Evolutionary conservation across 2,113 vertebrate species (phyloP).

Genomic region (Chamaetylas fuelleborni): DNA sequence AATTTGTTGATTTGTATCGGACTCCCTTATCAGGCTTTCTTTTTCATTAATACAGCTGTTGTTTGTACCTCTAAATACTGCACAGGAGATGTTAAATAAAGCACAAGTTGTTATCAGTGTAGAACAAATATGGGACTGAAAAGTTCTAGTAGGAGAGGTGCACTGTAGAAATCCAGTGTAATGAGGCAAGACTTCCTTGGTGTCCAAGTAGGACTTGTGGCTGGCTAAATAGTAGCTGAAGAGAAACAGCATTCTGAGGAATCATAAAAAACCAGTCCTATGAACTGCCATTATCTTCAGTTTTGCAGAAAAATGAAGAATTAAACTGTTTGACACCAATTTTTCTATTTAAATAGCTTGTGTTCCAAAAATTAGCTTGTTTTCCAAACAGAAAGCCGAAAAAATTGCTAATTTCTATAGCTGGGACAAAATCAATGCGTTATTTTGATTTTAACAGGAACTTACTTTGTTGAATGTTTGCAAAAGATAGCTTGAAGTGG

Average conservation of each 20-base stretch:
- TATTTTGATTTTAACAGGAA: constrained; percentile 23
- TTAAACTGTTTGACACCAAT: neutral
- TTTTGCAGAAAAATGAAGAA: neutral
- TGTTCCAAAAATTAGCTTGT: neutral
- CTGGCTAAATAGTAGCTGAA: neutral
- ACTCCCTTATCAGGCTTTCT: neutral
- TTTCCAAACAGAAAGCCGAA: constrained; percentile 9
- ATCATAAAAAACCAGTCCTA: neutral
- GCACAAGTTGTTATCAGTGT: neutral
- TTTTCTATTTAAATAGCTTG: neutral
- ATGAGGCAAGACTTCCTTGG: neutral
- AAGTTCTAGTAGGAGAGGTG: neutral
- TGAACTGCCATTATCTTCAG: neutral
- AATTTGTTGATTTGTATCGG: neutral
- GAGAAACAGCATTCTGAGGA: neutral
- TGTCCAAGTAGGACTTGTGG: neutral
- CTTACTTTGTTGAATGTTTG: constrained; percentile 1
- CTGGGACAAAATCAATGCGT: neutral
- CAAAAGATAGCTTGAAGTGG: constrained; percentile 27
- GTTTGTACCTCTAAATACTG: neutral
- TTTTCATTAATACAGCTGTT: neutral
- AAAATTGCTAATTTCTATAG: neutral
- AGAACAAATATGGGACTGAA: neutral
- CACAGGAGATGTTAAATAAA: neutral
- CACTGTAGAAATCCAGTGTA: neutral